Evolutionary conservation across 2,888 invertebrate species (phyloP), one percentile per base, ranked within the genome.

Genomic region (Drosophila atroscutellata): DNA sequence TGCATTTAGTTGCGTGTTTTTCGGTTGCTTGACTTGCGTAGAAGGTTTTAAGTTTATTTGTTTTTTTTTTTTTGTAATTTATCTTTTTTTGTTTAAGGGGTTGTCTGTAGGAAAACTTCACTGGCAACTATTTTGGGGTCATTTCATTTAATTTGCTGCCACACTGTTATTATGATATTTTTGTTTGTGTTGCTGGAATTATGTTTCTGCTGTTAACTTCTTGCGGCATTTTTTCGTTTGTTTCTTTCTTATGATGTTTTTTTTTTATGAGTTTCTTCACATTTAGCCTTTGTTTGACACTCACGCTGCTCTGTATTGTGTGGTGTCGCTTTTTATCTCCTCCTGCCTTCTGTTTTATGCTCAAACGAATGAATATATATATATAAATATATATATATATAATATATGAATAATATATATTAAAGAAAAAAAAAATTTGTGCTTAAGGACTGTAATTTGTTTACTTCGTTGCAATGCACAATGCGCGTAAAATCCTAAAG

Each of bases 181-280:
- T 57, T 65, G 49, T 62, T 61, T 49, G 60, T 59, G 57, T 66
- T 64, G 67, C 55, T 70, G 39, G 65, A 58, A 72, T 77, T 68
- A 62, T 81, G 69, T 50, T 70, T 64, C 71, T 65, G 65, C 54
- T 63, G 56, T 68, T 73, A 49, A 55, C 37, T 70, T 60, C 54
- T 61, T 68, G 52, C 69, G 64, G 76, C 68, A 67, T 67, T 69
- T 72, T 45, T 59, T 66, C 66, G 49, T 67, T 57, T 52, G 49
- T 71, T 65, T 73, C 34, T 60, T 59, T 51, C 37, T 60, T 65
- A 57, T 56, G 50, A 36, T 73, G 24, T 56, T 60, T 55, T 61
- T 58, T 71, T 85, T 83, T 87, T 80, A 84, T 81, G 90, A 80
- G 91, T 83, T 90, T 84, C 65, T 90, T 88, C 80, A 84, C 83